Percentiles rank a stretch among this genome's conserved stretches.
Evolutionary conservation across 1,140 invertebrate genomes (phyloP).

Genomic region (Magallana gigas): DNA sequence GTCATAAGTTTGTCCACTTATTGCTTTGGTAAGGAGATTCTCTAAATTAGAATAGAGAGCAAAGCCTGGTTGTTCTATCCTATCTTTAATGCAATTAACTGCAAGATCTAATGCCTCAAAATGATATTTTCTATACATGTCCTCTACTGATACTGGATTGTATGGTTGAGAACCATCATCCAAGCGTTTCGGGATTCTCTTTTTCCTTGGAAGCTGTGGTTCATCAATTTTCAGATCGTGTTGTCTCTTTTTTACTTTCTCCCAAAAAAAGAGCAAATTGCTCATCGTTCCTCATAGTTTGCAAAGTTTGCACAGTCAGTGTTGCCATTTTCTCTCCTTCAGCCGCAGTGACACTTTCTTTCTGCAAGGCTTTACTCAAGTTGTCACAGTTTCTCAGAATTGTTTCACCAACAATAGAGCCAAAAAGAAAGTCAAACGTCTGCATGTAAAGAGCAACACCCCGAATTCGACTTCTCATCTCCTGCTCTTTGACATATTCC

Average conservation of each 20-base stretch:
- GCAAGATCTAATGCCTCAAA: conserved; percentile 35
- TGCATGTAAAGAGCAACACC: conserved; percentile 31
- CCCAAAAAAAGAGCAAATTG: no score
- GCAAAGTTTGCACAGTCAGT: no score
- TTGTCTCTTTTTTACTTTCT: not conserved
- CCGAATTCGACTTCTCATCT: conserved; percentile 39
- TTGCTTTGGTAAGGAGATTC: conserved; percentile 25
- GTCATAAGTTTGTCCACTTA: conserved; percentile 1
- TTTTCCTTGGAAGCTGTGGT: not conserved
- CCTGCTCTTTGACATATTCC: conserved; percentile 1
- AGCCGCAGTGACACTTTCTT: conserved; percentile 1
- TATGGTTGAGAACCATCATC: not conserved
- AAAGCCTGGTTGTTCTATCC: conserved; percentile 32
- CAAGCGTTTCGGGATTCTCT: not conserved
- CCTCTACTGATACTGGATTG: not conserved
- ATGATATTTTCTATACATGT: conserved; percentile 31
- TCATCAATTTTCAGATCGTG: no score
- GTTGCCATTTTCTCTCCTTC: not conserved
- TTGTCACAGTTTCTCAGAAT: conserved; percentile 41
- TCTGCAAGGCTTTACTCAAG: conserved; percentile 25
- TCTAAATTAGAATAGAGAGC: conserved; percentile 3
- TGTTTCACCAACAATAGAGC: not conserved
- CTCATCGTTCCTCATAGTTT: no score
- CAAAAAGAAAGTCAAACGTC: conserved; percentile 26
- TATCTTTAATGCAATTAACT: conserved; percentile 35